These are phyloP conservation scores for Drepana falcataria DNA, from an alignment of 2,888 invertebrate genomes.

Conservation along the genomic window DNA sequence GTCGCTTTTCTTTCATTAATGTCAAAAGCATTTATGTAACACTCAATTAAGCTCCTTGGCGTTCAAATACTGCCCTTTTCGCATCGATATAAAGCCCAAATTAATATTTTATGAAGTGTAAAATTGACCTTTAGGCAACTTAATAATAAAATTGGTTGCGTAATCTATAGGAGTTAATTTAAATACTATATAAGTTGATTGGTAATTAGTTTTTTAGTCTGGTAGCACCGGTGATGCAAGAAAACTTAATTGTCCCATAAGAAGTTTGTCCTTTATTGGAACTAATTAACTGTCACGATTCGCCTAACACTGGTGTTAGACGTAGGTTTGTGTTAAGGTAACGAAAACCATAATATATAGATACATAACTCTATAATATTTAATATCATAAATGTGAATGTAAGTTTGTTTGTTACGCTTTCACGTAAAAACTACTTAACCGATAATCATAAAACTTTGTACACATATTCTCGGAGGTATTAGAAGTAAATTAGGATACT, in stretches of 20 bases:
- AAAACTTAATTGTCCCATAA: constrained; percentile 15
- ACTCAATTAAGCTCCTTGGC: neutral
- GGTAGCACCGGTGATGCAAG: constrained; percentile 12
- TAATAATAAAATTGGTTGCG: neutral
- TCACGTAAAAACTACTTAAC: no score
- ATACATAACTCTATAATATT: no score
- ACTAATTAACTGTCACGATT: neutral
- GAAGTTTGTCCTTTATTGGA: constrained; percentile 3
- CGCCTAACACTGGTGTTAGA: neutral
- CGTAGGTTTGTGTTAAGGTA: neutral
- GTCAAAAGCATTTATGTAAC: neutral
- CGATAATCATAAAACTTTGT: no score
- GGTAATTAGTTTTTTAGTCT: constrained; percentile 18
- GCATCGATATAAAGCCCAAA: neutral
- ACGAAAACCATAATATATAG: no score
- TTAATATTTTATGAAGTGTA: neutral
- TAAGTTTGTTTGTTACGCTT: no score
- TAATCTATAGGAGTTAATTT: neutral
- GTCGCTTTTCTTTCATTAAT: neutral
- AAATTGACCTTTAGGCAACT: neutral
- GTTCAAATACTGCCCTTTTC: neutral
- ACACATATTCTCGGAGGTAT: no score
- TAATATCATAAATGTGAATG: no score
- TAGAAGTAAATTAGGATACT: no score
- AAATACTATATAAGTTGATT: neutral